phyloP scores from a whole-genome alignment of 2,888 invertebrate genomes.

The Adelognathus sp. region DNA sequence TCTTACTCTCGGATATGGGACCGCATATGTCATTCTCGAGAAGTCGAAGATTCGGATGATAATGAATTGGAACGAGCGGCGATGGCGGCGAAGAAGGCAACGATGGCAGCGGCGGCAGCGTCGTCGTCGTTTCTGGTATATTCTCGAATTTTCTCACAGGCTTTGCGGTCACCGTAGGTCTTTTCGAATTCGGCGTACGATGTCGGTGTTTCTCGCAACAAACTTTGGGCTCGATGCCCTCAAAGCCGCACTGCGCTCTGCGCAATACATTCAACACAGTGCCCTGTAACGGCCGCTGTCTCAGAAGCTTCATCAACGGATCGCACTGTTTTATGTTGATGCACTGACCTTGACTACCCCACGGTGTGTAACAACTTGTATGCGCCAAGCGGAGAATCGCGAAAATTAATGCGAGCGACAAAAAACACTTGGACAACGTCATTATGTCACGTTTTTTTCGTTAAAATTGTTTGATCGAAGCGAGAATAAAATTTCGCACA shows the following conservation, averaged over 20 bases:
- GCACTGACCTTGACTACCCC: constrained; percentile 47
- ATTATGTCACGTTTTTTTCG: background rate
- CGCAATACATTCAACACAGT: constrained; percentile 43
- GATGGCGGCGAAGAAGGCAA: background rate
- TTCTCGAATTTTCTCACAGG: background rate
- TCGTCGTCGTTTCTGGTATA: background rate
- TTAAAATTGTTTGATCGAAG: background rate
- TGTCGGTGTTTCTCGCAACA: constrained; percentile 84
- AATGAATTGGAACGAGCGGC: constrained; percentile 27
- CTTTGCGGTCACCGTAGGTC: background rate
- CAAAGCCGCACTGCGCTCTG: constrained; percentile 80
- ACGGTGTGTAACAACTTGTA: constrained; percentile 41
- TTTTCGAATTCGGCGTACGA: background rate
- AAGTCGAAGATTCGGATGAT: constrained; percentile 59
- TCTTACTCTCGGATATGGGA: constrained; percentile 53
- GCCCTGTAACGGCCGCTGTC: constrained; percentile 20
- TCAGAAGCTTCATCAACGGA: constrained; percentile 33
- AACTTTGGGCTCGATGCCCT: constrained; percentile 82
- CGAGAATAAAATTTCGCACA: background rate
- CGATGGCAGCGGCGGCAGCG: background rate
- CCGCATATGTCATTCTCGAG: constrained; percentile 60
- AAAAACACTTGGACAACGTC: constrained; percentile 6
- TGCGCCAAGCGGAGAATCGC: background rate
- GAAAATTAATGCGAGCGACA: background rate
- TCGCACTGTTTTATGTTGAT: constrained; percentile 53